Conservation (phyloP, 2,797 vertebrate genomes). For the Mus caroli region DNA sequence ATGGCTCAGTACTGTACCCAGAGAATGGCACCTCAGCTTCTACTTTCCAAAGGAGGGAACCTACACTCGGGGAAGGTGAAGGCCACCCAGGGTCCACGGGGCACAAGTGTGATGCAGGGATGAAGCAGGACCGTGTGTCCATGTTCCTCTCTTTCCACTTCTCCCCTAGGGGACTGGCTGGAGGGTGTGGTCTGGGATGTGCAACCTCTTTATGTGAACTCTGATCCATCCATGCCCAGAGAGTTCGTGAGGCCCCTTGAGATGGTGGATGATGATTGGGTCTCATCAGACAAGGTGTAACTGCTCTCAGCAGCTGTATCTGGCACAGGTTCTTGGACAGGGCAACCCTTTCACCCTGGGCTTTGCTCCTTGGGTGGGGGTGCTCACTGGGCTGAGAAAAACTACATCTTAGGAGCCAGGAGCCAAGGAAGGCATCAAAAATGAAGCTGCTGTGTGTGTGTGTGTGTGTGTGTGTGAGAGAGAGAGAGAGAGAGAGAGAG, state of each 20-base stretch:
- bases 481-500: not conserved
- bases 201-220: not conserved
- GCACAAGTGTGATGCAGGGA: not conserved
- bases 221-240: not conserved
- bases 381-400: not conserved
- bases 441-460: not conserved
- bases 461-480: not conserved
- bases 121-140: not conserved
- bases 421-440: not conserved
- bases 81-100: not conserved
- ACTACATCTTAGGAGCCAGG: slow-evolving; percentile 27
- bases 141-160: not conserved
- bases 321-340: not conserved
- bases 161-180: not conserved
- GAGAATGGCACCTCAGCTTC: not conserved
- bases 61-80: slow-evolving; percentile 2
- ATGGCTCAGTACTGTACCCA: not conserved
- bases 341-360: not conserved
- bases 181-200: not conserved
- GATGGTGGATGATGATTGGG: not conserved
- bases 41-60: slow-evolving; percentile 4
- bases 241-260: not conserved
- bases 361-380: not conserved
- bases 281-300: not conserved
- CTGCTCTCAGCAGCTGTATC: not conserved